These are phyloP conservation scores for Micrastur ruficollis DNA, from an alignment of 2,797 vertebrate genomes.

Conservation along the genomic window DNA sequence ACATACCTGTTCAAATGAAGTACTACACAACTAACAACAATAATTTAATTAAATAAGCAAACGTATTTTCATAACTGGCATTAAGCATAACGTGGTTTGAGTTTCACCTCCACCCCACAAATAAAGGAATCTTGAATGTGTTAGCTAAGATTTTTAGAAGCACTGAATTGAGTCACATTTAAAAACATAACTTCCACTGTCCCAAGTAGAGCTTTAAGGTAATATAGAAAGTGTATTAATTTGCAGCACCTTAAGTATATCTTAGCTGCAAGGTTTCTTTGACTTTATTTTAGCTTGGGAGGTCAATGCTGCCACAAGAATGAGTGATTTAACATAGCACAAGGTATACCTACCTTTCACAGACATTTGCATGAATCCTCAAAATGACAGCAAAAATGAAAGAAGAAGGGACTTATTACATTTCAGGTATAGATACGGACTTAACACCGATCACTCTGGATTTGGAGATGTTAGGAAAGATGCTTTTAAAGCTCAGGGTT, in stretches of 20 bases:
- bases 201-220: neutral
- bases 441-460: neutral
- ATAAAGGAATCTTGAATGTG: neutral
- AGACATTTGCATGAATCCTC: constrained; percentile 67
- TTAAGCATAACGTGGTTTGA: neutral
- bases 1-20: neutral
- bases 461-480: constrained; percentile 32
- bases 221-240: neutral
- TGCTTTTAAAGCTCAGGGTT: neutral
- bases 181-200: neutral
- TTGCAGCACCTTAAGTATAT: neutral
- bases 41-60: neutral
- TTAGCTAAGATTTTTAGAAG: neutral
- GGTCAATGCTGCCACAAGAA: neutral
- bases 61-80: neutral
- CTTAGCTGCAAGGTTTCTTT: neutral
- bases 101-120: neutral
- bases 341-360: constrained; percentile 75
- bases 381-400: constrained; percentile 77
- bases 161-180: neutral
- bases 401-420: constrained; percentile 68
- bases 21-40: neutral
- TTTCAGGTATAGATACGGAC: neutral
- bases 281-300: neutral
- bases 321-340: neutral